Evolutionary conservation across 2,888 invertebrate species (phyloP), one percentile per base, ranked within the genome.

Genomic region (Diachrysia chrysitis): DNA sequence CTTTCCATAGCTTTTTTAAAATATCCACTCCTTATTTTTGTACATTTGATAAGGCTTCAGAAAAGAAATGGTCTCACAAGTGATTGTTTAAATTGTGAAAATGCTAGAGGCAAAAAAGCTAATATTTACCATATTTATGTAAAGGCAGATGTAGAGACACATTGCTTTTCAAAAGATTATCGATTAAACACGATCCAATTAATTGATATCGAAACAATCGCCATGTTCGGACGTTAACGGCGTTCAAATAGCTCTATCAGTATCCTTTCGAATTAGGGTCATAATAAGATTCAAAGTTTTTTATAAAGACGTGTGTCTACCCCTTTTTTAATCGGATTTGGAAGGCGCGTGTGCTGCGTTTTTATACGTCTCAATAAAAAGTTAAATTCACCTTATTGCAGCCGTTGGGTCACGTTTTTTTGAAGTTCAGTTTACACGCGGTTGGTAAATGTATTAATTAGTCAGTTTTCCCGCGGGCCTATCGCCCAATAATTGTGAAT

Each of bases 181-280:
- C 94, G 95, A 94, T 95, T 93, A 93, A 90, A 90, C 92, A 89
- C 90, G 92, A 95, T 94, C 95, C 94, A 95, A 95, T 95, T 95
- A 95, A 95, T 92, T 89, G 94, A 93, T 95, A 94, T 88, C 87
- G 93, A 92, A 93, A 94, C 93, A 94, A 94, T 93, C 91, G 91
- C 78, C 82, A 87, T 89, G 88, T 89, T 86, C 83, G 87, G 85
- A 84, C 86, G 88, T 90, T 91, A 90, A 88, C 90, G 89, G 90
- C 89, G 79, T 78, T 89, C 92, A 90, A 94, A 95, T 93, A 93
- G 93, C 94, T 95, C 91, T 94, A 95, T 95, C 94, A 91, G 90
- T 88, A 89, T 91, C 90, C 85, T 85, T 85, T 89, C 87, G 91
- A 92, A 92, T 93, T 92, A 92, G 92, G 91, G 93, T 92, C 93